Evolutionary conservation across 2,113 vertebrate species (phyloP).

Genomic region (Vicugna pacos): DNA sequence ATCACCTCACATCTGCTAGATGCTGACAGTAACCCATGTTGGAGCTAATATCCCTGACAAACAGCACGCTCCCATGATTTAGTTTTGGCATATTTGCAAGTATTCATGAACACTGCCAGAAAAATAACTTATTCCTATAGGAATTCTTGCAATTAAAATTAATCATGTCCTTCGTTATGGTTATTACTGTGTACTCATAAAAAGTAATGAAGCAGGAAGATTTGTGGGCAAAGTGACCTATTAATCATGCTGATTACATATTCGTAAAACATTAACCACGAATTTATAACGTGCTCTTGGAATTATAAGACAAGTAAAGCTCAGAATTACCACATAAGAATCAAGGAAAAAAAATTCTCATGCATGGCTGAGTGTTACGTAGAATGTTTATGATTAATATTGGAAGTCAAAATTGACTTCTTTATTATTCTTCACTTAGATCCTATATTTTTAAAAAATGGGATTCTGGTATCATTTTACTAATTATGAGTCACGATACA

Average conservation of each 20-base stretch:
- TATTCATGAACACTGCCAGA: constrained; percentile 57
- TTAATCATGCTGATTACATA: not conserved
- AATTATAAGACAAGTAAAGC: not conserved
- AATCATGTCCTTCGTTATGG: constrained; percentile 40
- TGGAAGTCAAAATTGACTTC: not conserved
- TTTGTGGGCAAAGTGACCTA: not conserved
- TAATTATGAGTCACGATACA: not conserved
- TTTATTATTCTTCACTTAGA: constrained; percentile 20
- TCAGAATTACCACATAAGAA: not conserved
- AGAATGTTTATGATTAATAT: constrained; percentile 1
- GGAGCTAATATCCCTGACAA: constrained; percentile 54
- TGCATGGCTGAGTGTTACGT: not conserved
- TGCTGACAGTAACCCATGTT: constrained; percentile 55
- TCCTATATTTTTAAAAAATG: not conserved
- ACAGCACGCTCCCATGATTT: constrained; percentile 56
- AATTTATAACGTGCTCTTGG: not conserved
- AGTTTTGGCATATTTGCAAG: constrained; percentile 67
- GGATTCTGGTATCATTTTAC: not conserved
- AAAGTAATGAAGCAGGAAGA: not conserved
- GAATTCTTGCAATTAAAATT: constrained; percentile 69
- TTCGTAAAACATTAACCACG: not conserved
- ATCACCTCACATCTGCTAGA: constrained; percentile 72
- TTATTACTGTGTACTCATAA: constrained; percentile 25
- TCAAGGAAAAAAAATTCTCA: not conserved
- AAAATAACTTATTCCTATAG: constrained; percentile 69